A percentile compares a stretch with the other conserved stretches of the same genome.
These are phyloP conservation scores for Brenthis daphne DNA, from an alignment of 2,888 invertebrate genomes.

Conservation along the genomic window DNA sequence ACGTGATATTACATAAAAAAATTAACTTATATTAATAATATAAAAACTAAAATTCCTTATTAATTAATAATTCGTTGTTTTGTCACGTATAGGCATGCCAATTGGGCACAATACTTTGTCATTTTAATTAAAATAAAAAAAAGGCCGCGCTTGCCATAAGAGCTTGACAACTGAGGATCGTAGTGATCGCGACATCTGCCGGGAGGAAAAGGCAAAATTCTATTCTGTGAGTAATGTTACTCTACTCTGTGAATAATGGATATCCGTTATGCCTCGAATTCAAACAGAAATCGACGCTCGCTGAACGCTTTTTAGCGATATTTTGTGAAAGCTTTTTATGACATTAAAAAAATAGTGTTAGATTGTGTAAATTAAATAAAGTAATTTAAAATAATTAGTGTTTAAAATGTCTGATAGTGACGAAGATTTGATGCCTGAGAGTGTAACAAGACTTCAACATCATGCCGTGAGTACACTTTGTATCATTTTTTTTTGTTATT, in stretches of 20 bases:
- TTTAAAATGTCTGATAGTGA: conserved; percentile 57
- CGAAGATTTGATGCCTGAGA: conserved; percentile 52
- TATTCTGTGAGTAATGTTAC: not conserved
- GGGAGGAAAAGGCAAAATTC: too few species aligned
- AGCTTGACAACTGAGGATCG: too few species aligned
- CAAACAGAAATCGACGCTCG: conserved; percentile 26
- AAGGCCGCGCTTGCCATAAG: too few species aligned
- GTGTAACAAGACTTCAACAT: conserved; percentile 53
- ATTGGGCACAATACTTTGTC: too few species aligned
- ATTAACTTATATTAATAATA: too few species aligned
- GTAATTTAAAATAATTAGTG: not conserved
- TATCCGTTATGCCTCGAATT: conserved; percentile 15
- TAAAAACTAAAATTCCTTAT: too few species aligned
- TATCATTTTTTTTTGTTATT: conserved; percentile 1
- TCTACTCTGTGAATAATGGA: conserved; percentile 9
- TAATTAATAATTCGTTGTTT: too few species aligned
- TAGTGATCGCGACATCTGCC: too few species aligned
- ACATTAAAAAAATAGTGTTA: not conserved
- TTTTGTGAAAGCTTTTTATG: conserved; percentile 10
- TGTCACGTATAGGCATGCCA: too few species aligned
- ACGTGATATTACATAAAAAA: too few species aligned
- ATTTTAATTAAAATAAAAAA: too few species aligned
- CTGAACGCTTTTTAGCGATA: conserved; percentile 19
- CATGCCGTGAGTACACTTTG: conserved; percentile 51
- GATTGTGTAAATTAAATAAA: not conserved